phyloP scores from a whole-genome alignment of 2,888 invertebrate species.

The Copidosoma aretas region DNA sequence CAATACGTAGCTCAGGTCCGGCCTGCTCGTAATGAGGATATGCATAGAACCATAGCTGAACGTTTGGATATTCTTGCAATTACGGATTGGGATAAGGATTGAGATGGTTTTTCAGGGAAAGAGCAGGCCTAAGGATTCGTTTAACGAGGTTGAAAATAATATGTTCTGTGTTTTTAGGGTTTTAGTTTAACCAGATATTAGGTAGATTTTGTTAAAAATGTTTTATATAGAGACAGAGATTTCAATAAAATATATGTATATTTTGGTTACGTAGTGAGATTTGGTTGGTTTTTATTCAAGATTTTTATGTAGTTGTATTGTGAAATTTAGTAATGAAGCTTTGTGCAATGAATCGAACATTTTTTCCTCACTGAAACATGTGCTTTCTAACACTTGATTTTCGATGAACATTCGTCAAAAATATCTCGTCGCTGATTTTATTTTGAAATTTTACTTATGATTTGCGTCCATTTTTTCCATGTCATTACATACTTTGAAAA shows the following conservation, averaged over 20 bases:
- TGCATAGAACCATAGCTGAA: constrained; percentile 1
- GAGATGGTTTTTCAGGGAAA: background rate
- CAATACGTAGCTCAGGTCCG: constrained; percentile 21
- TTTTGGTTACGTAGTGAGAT: background rate
- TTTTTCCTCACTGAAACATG: background rate
- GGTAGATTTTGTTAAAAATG: background rate
- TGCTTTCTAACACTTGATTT: background rate
- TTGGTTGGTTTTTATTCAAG: background rate
- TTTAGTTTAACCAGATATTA: background rate
- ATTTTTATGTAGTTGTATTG: background rate
- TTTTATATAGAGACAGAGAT: background rate
- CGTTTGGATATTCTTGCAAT: background rate
- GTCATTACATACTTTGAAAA: background rate
- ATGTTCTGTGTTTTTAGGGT: too few species aligned
- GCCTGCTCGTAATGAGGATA: background rate
- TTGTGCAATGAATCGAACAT: background rate
- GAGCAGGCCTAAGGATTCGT: too few species aligned
- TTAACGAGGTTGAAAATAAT: background rate
- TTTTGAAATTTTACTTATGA: background rate
- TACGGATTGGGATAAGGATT: background rate
- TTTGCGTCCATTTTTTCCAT: background rate
- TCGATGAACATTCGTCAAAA: background rate
- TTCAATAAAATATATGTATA: background rate
- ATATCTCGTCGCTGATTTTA: background rate
- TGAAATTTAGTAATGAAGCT: background rate